These are phyloP conservation scores for Vidua macroura DNA, from an alignment of 2,113 vertebrate genomes.

Conservation along the genomic window DNA sequence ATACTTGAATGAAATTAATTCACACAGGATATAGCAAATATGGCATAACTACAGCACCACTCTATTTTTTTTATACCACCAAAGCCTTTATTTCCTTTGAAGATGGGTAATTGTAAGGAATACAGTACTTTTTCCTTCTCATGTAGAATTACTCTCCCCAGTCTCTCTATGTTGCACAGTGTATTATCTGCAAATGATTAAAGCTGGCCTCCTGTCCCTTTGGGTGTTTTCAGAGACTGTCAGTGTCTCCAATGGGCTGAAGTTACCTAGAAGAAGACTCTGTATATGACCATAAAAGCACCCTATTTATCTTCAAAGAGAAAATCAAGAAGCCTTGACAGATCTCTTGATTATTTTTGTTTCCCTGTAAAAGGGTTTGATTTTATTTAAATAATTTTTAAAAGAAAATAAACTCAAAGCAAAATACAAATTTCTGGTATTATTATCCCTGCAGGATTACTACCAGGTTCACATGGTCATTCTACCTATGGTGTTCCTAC, in stretches of 20 bases:
- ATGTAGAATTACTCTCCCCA: neutral
- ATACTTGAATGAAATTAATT: constrained; percentile 49
- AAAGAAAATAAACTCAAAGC: neutral
- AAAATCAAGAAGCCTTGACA: neutral
- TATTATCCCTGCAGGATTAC: neutral
- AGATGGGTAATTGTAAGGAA: constrained; percentile 22
- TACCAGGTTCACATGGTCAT: neutral
- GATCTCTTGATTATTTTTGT: neutral
- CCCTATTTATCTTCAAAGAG: constrained; percentile 2
- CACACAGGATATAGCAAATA: neutral
- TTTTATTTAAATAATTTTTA: neutral
- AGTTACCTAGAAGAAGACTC: neutral
- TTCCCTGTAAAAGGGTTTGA: neutral
- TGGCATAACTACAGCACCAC: neutral
- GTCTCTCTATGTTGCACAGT: neutral
- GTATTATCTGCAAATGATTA: constrained; percentile 42
- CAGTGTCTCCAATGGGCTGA: neutral
- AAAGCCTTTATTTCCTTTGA: constrained; percentile 66
- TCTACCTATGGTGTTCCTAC: neutral
- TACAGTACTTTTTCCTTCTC: constrained; percentile 1
- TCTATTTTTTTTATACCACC: neutral
- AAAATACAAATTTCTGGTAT: neutral
- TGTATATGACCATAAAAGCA: neutral
- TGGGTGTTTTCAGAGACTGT: neutral
- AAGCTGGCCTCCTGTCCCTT: constrained; percentile 27